Conservation (phyloP, 2,113 vertebrate genomes). For the Orycteropus afer region DNA sequence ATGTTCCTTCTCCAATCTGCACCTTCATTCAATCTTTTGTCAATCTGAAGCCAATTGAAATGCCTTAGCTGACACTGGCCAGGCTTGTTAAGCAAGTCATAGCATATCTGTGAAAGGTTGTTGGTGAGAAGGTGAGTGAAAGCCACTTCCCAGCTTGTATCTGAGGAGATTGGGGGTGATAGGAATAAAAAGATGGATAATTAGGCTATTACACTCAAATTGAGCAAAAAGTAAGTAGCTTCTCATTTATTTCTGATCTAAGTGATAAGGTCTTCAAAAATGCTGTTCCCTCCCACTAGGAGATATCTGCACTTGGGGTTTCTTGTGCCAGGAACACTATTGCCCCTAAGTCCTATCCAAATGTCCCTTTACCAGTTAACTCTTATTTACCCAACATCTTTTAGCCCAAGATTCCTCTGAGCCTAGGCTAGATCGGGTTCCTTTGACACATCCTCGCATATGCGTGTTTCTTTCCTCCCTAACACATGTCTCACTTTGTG, state of each 20-base stretch:
- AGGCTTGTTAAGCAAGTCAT: neutral
- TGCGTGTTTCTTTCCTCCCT: neutral
- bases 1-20: neutral
- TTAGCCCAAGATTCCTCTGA: neutral
- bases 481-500: neutral
- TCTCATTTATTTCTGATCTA: neutral
- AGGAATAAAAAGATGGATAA: neutral
- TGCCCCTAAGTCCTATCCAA: neutral
- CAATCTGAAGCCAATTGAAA: neutral
- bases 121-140: neutral
- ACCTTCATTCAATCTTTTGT: neutral
- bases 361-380: neutral
- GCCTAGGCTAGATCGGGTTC: too few relatives aligned
- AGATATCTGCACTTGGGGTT: too few relatives aligned
- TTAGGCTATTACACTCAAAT: neutral
- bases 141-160: neutral
- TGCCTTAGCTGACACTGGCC: neutral
- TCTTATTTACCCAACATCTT: neutral
- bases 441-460: fast-evolving
- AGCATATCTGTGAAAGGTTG: neutral
- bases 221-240: neutral
- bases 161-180: neutral
- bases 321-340: neutral
- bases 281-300: neutral
- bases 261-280: neutral